Evolutionary conservation across 2,113 vertebrate genomes (phyloP), one percentile per base, ranked within the genome.

Genomic region (Struthidea cinerea): DNA sequence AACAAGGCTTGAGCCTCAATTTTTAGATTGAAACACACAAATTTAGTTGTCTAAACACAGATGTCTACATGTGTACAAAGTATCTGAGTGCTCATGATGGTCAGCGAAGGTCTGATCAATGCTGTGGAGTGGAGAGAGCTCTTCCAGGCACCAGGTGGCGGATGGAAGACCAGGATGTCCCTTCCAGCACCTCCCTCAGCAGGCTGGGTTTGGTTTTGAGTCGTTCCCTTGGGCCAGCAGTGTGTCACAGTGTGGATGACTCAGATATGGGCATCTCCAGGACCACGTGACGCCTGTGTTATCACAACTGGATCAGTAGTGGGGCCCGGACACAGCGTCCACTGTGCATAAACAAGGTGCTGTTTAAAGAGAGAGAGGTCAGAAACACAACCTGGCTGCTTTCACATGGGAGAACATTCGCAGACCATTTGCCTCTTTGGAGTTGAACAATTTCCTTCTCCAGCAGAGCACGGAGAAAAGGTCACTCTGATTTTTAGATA

Each of bases 301-400:
- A 22, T 4, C 65, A 28, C 24, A 37, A 1, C 39, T 22, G 32
- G 33, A 12, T 23, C 63, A 77, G 56, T 28, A 37, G 7, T 3
- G 52, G 37, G 37, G 16, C 7, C 37, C 37, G 56, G 23, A 33
- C 73, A 50, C 6, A 21, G 10, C 0, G 0, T 6, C 50, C 30
- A 6, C 18, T n/a, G 46, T 3, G 28, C 9, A 39, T 8, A 8
- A 47, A 30, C 11, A 47, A 71, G 74, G 6, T 44, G 22, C 15
- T 85, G 10, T 70, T 74, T n/a, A 41, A 6, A 47, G 7, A 73
- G 4, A 41, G 6, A 84, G 5, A 18, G 16, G 32, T 16, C 50
- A 77, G 50, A 85, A 79, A 10, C 11, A 24, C 22, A 75, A 10
- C 10, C 23, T 65, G 11, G 13, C 42, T 80, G 24, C 47, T 76